Percentiles rank a stretch among this genome's conserved stretches.
Evolutionary conservation across 2,888 invertebrate genomes (phyloP).

Genomic region (Esperia sulphurella): DNA sequence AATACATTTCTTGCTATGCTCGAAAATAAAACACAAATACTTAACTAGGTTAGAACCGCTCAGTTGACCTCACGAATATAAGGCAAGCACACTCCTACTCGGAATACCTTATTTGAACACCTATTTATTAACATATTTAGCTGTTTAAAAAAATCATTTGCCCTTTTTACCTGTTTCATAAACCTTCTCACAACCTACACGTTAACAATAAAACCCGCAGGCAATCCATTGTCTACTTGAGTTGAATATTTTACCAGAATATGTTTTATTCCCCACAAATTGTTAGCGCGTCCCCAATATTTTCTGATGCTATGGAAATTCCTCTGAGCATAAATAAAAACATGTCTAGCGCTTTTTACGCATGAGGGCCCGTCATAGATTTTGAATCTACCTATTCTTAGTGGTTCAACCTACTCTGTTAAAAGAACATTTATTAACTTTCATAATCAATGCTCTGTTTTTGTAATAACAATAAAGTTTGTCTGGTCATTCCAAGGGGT

Average conservation of each 20-base stretch:
- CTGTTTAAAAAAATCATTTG: neutral
- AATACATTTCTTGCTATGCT: too few relatives aligned
- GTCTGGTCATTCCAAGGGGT: too few relatives aligned
- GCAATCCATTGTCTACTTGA: neutral
- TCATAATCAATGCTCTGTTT: too few relatives aligned
- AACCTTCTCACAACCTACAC: neutral
- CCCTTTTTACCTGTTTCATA: too few relatives aligned
- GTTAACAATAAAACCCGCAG: neutral
- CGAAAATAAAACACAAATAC: too few relatives aligned
- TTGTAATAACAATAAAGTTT: too few relatives aligned
- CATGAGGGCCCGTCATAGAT: neutral
- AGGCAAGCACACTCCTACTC: too few relatives aligned
- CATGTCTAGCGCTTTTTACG: neutral
- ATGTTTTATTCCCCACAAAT: neutral
- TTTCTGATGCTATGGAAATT: neutral
- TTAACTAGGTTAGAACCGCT: too few relatives aligned
- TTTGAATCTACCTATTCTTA: neutral
- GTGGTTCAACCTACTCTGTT: neutral
- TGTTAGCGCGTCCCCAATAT: neutral
- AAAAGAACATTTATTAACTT: too few relatives aligned
- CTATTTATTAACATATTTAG: too few relatives aligned
- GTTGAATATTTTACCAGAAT: neutral
- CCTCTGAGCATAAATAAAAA: neutral
- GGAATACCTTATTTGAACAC: too few relatives aligned
- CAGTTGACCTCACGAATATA: too few relatives aligned